phyloP scores from a whole-genome alignment of 1,140 invertebrate species.

The Pseudoatta argentina region DNA sequence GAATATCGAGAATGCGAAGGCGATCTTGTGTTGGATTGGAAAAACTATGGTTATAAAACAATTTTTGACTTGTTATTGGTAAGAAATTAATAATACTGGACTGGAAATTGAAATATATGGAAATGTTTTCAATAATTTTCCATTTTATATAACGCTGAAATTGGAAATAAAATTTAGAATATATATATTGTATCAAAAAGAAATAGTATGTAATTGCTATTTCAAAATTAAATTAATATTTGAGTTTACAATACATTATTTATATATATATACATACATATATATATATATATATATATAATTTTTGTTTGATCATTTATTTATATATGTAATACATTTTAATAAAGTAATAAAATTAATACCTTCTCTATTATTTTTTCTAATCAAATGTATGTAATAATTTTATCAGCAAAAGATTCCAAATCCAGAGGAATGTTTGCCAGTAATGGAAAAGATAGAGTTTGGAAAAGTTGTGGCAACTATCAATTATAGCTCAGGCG shows the following conservation, averaged over 20 bases:
- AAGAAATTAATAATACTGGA: slow-evolving; percentile 48
- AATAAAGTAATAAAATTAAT: background rate
- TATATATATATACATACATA: background rate
- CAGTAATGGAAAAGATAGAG: slow-evolving; percentile 79
- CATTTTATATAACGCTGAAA: background rate
- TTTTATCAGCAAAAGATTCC: slow-evolving; percentile 79
- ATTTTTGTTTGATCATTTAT: too few species aligned
- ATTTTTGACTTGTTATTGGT: slow-evolving; percentile 88
- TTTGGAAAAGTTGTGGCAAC: slow-evolving; percentile 79
- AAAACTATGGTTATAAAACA: slow-evolving; percentile 87
- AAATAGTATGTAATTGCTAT: background rate
- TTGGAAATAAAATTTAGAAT: background rate
- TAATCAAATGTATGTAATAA: slow-evolving; percentile 1
- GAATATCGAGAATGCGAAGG: slow-evolving; percentile 89
- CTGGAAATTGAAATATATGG: background rate
- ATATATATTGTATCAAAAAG: background rate
- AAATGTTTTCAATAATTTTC: background rate
- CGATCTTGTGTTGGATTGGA: slow-evolving; percentile 88
- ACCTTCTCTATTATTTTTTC: background rate
- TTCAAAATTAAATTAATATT: slow-evolving; percentile 16
- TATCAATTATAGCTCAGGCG: slow-evolving; percentile 77
- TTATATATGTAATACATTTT: background rate
- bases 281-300: too few species aligned
- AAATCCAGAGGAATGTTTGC: slow-evolving; percentile 67
- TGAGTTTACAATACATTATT: background rate